Evolutionary conservation across 1,140 invertebrate genomes (phyloP), one percentile per base, ranked within the genome.

Genomic region (Mizuhopecten yessoensis): DNA sequence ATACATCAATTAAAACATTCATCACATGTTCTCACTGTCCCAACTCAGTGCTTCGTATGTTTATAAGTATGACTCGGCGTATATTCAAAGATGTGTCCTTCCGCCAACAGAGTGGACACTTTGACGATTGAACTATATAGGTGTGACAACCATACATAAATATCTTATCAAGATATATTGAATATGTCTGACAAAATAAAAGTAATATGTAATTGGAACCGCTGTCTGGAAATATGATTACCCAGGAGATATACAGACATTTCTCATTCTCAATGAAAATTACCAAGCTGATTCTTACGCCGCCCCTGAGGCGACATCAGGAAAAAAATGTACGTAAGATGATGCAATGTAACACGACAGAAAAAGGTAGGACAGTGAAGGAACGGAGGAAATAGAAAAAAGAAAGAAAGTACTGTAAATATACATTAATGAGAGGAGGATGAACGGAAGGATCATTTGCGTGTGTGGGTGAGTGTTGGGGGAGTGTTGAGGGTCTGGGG

Each of bases 171-270:
- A 20, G 45, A 23, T 57, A 29, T 75, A 75, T 75, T 75, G 57
- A 29, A 75, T 75, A 75, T 75, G 57, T 75, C 57, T 29, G 57
- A 75, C 57, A 17, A 29, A n/a, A 75, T 75, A 75, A n/a, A 75
- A 75, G 23, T 2, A 75, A 75, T 75, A 75, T 75, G 57, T 75
- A 75, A 75, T 29, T 75, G 57, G 57, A 75, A 29, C 17, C n/a
- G n/a, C n/a, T 75, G 57, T 75, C 57, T 75, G 57, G 57, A 75
- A 75, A 75, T 75, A 75, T 75, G n/a, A 75, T 75, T 75, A 75
- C 57, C 57, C 57, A 75, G 1, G 57, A 75, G 57, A 75, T 75
- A 75, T 75, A 29, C 23, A 75, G 57, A 75, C 57, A 75, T 75
- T 75, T 75, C 57, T 75, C 11, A 75, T 75, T 29, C 3, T 75